Conservation (phyloP, 2,888 invertebrate species). For the Drosophila macrothrix region DNA sequence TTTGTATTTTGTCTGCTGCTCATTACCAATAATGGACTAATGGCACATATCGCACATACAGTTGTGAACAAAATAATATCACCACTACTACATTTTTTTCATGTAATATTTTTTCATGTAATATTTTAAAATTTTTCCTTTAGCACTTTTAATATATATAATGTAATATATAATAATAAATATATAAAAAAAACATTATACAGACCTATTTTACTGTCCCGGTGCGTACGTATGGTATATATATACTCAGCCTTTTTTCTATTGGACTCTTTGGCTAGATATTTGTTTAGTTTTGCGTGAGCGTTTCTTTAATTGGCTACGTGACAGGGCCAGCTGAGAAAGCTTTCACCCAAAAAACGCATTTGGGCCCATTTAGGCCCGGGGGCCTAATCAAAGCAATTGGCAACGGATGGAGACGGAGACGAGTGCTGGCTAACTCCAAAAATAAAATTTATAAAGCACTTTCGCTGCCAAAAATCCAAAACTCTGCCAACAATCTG, state of each 20-base stretch:
- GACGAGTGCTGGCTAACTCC: slow-evolving; percentile 9
- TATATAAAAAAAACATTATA: not conserved
- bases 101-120: not conserved
- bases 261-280: slow-evolving; percentile 28
- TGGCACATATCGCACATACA: slow-evolving; percentile 23
- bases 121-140: not conserved
- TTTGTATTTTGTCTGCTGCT: slow-evolving; percentile 5
- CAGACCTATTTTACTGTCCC: not conserved
- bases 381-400: slow-evolving; percentile 54
- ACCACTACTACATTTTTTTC: not conserved
- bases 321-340: slow-evolving; percentile 44
- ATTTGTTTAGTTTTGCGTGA: slow-evolving; percentile 66
- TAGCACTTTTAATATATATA: too few relatives aligned
- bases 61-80: not conserved
- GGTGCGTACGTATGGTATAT: not conserved
- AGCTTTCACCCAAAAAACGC: slow-evolving; percentile 49
- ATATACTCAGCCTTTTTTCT: slow-evolving; percentile 7
- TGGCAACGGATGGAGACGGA: slow-evolving; percentile 23
- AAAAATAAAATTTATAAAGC: slow-evolving; percentile 20
- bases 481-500: slow-evolving; percentile 21
- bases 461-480: slow-evolving; percentile 41
- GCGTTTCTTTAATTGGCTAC: slow-evolving; percentile 65
- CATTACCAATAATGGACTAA: slow-evolving; percentile 36
- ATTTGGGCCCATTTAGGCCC: slow-evolving; percentile 19
- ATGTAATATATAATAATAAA: not conserved